Percentiles rank a stretch among this genome's conserved stretches.
Evolutionary conservation across 30 jellyfish, hydroid and myxozoan genomes (phyloP).

Genomic region (Chrysaora quinquecirrha): DNA sequence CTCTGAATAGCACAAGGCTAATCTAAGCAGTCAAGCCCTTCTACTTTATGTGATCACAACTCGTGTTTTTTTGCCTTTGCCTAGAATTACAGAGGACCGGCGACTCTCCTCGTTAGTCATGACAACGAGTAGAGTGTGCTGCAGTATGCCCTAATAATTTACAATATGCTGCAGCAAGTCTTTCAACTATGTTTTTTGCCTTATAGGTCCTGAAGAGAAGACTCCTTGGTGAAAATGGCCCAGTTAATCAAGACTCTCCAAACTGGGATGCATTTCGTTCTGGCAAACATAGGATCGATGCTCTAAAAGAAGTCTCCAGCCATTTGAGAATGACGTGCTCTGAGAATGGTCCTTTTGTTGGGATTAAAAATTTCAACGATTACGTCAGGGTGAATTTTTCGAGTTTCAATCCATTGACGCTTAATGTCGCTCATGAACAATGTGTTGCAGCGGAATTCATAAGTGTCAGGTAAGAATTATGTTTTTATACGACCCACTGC

Average conservation of each 20-base stretch:
- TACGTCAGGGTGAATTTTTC: constrained; percentile 21
- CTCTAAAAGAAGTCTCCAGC: constrained; percentile 2
- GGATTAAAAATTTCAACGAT: background rate
- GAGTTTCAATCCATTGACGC: constrained; percentile 24
- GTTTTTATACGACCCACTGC: too few relatives aligned
- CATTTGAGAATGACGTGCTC: constrained; percentile 36
- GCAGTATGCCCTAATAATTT: too few relatives aligned
- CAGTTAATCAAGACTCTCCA: background rate
- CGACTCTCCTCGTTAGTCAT: too few relatives aligned
- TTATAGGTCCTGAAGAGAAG: background rate
- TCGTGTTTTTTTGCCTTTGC: too few relatives aligned
- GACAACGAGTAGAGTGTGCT: too few relatives aligned
- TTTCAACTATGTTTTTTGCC: background rate
- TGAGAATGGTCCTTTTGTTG: constrained; percentile 26
- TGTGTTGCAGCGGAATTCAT: constrained; percentile 16
- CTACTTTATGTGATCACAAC: too few relatives aligned
- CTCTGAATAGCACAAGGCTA: too few relatives aligned
- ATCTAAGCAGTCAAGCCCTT: too few relatives aligned
- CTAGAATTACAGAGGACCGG: too few relatives aligned
- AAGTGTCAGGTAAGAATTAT: constrained; percentile 22
- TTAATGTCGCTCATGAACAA: constrained; percentile 13
- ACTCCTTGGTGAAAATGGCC: background rate
- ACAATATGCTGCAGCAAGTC: too few relatives aligned
- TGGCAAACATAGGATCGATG: constrained; percentile 23
- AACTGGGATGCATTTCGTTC: background rate